Percentiles rank a stretch among this genome's conserved stretches.
phyloP scores from a whole-genome alignment of 37 sponge, comb jelly and placozoan genomes.

The Chondrilla cf. caribensis region DNA sequence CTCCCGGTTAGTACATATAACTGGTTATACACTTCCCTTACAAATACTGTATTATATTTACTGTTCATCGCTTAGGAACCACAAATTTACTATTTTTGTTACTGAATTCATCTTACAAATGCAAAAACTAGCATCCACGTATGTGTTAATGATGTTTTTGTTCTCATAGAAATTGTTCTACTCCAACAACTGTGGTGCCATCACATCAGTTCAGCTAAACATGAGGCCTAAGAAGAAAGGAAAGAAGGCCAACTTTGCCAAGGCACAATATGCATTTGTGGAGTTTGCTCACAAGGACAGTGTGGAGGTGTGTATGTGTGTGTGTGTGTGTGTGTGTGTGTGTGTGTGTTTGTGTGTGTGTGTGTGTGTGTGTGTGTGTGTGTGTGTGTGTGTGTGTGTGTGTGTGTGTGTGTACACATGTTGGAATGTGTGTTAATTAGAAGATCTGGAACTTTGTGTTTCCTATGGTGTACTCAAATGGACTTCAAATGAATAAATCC shows the following conservation, averaged over 20 bases:
- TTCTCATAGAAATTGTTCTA: conserved; percentile 47
- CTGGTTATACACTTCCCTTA: too few species aligned
- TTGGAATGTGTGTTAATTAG: too few species aligned
- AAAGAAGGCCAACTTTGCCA: conserved; percentile 35
- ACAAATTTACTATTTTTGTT: too few species aligned
- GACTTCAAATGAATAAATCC: too few species aligned
- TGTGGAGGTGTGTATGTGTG: conserved; percentile 47
- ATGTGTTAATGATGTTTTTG: too few species aligned
- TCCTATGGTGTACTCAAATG: too few species aligned
- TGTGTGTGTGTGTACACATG: not conserved
- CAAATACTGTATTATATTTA: too few species aligned
- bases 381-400: conserved; percentile 8
- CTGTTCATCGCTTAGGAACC: too few species aligned
- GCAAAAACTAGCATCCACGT: too few species aligned
- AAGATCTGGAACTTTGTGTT: too few species aligned
- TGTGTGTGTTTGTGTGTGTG: conserved; percentile 25
- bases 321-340: conserved; percentile 36
- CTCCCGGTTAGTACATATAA: too few species aligned
- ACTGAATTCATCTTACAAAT: too few species aligned
- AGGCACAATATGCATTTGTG: conserved; percentile 58
- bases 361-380: not conserved
- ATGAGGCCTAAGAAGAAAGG: conserved; percentile 42
- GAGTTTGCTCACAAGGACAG: conserved; percentile 69
- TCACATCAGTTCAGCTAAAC: conserved; percentile 41
- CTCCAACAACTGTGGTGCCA: conserved; percentile 62